Base-by-base conservation (phyloP, 2,797 vertebrate genomes). In the Hyperoplus lanceolatus region DNA sequence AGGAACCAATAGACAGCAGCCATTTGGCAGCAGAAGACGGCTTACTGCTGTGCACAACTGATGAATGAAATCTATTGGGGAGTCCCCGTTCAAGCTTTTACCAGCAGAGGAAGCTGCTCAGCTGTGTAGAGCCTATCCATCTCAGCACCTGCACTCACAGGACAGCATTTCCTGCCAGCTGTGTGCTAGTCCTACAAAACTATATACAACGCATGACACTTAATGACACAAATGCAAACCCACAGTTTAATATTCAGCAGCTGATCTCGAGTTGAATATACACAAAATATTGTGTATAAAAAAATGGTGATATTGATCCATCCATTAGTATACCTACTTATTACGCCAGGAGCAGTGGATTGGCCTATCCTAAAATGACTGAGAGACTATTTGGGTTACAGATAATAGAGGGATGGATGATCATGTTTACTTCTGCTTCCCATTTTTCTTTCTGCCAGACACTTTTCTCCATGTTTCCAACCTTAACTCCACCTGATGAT, bases 1-100 rank as follows among this genome's bases (percentile, higher is more conserved):
- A 93, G 87, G 90, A 95, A 94, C 88, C 95, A 91, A 88, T 96
- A 94, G 95, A 94, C 38, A 64, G 66, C 43, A 59, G 96, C 96
- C 96, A 97, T 76, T 0, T 96, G 96, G 95, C 96, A 95, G 86
- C 80, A 87, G 79, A 66, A 71, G 85, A 84, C 78, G 79, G 89
- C 89, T 29, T 94, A 93, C 82, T 93, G 91, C 93, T 91, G 90
- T 38, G 65, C 82, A 86, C 91, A 89, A 93, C 88, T 93, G 83
- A 93, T 94, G 95, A 93, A 93, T 89, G 91, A 77, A 90, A 94
- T 92, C 93, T 89, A 90, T 89, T 87, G 84, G 93, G 89, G 91
- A 85, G 80, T 83, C 73, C 76, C 75, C 78, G 58, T 73, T 72
- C 42, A 76, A 46, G 65, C 55, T 59, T 43, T 59, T 69, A 82